Evolutionary conservation across 2,113 vertebrate species (phyloP).

Genomic region (Nothoprocta perdicaria): DNA sequence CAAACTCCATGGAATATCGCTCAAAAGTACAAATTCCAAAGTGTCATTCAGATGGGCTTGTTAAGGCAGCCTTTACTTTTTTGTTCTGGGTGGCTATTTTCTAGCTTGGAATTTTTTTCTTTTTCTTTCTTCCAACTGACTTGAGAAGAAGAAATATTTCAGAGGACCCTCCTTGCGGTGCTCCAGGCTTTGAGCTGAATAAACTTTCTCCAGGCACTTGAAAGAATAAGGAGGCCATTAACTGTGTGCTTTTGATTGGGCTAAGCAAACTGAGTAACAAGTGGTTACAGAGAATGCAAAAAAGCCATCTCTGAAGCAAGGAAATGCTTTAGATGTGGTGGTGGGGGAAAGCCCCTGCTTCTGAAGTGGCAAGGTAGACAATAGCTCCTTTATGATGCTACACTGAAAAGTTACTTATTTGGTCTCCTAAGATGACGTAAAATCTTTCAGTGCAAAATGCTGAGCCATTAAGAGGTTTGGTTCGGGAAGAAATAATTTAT

Average conservation of each 20-base stretch:
- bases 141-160: slow-evolving; percentile 14
- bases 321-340: not conserved
- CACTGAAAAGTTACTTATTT: slow-evolving; percentile 37
- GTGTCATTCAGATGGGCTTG: not conserved
- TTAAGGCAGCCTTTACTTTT: not conserved
- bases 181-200: slow-evolving; percentile 26
- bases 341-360: not conserved
- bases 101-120: not conserved
- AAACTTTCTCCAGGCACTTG: slow-evolving; percentile 10
- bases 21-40: not conserved
- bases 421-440: not conserved
- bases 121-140: not conserved
- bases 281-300: not conserved
- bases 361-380: not conserved
- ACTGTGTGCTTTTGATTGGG: not conserved
- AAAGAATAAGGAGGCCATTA: slow-evolving; percentile 8
- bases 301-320: not conserved
- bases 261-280: slow-evolving; percentile 26
- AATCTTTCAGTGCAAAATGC: not conserved
- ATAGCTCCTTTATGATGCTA: not conserved
- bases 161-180: not conserved
- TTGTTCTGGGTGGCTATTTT: slow-evolving; percentile 5
- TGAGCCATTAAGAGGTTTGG: slow-evolving; percentile 3
- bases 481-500: not conserved
- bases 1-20: not conserved